Base-by-base conservation (phyloP, 2,888 invertebrate species). In the Diaphora mendica region DNA sequence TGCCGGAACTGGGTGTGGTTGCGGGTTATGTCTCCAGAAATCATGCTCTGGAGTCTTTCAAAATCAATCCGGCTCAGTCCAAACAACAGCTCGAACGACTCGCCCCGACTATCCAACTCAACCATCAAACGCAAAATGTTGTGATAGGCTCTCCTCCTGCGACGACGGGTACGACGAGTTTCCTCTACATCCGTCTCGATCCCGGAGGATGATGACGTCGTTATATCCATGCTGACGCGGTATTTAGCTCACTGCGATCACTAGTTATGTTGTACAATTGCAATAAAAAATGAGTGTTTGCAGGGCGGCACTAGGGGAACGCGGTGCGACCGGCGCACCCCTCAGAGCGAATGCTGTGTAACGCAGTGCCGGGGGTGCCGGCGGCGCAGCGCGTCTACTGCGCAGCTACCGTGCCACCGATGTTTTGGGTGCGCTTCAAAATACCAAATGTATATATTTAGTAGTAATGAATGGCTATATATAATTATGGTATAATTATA, bases 131-230 rank as follows among this genome's bases (percentile, higher is more conserved):
- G 68, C 23, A 30, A 7, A 9, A 55, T 48, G 35, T 51, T 35
- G 9, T 44, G 48, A 44, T 33, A 68, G 35, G 26, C 11, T 3
- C 51, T 48, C 13, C 69, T 39, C 2, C 35, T 39, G 26, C 69
- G 51, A 17, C 59, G 55, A 8, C 69, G 33, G 35, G n/a, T 15
- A 7, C 68, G 51, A 2, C 3, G n/a, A 26, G n/a, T 15, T 7
- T 42, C 44, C 44, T 66, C 66, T 13, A 39, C 26, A 33, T 68
- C 68, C 30, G 23, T 17, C 33, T 68, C 68, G 44, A 68, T 68
- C 1, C 68, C 68, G 23, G 68, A 68, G 9, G 68, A 51, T 2
- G 68, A 68, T 15, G 51, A 68, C 11, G 55, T 35, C 55, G 55
- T n/a, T 17, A 26, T 66, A 30, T 30, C 26, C 62, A 62, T 30